Percentiles rank a stretch among this genome's conserved stretches.
phyloP scores from a whole-genome alignment of 2,113 vertebrate species.

The Furnarius figulus region DNA sequence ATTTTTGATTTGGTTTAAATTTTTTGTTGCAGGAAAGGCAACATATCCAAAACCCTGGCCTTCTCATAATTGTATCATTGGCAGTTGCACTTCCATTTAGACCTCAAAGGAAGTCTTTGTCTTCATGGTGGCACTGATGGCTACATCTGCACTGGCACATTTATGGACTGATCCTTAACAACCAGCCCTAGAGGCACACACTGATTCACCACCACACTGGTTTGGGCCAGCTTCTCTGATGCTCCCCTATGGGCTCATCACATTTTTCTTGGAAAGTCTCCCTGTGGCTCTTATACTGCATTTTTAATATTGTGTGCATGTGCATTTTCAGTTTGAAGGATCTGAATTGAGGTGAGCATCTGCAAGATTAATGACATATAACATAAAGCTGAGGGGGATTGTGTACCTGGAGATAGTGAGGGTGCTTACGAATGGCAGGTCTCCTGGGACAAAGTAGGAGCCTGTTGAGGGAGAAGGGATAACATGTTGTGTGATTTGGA shows the following conservation, averaged over 20 bases:
- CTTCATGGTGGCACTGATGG: not conserved
- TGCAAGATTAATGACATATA: not conserved
- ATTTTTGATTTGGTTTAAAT: not conserved
- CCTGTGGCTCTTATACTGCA: not conserved
- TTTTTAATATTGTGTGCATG: not conserved
- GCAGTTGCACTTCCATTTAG: not conserved
- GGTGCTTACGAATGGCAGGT: not conserved
- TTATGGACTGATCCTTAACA: not conserved
- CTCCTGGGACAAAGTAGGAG: not conserved
- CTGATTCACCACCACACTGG: not conserved
- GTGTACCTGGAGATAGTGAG: not conserved
- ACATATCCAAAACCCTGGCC: not conserved
- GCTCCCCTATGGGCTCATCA: accelerated
- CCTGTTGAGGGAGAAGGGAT: not conserved
- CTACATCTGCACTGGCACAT: not conserved
- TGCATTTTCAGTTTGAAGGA: not conserved
- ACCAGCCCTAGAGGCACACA: not conserved
- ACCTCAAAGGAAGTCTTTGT: not conserved
- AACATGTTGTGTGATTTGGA: not conserved
- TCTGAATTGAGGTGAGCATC: not conserved
- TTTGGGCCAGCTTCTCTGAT: not conserved
- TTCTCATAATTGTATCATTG: not conserved
- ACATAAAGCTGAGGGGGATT: not conserved
- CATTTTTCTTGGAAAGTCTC: not conserved
- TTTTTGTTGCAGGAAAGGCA: not conserved